Base-by-base conservation (phyloP, 2,888 invertebrate species). In the Oscheius onirici region DNA sequence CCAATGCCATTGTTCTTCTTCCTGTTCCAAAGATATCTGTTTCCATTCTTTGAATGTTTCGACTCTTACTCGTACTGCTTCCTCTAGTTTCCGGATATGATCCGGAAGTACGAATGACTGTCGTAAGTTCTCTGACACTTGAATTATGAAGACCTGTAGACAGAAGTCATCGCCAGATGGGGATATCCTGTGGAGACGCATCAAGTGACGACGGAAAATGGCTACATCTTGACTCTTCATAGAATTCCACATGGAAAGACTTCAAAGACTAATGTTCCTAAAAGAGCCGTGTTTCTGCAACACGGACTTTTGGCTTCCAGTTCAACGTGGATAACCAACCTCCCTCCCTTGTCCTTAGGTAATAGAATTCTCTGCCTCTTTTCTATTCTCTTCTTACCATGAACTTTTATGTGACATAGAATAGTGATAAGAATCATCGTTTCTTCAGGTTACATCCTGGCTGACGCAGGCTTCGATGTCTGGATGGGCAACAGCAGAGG, bases 401-500 rank as follows among this genome's bases (percentile, higher is more conserved):
- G n/a, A n/a, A n/a, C n/a, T n/a, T n/a, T n/a, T n/a, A n/a, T n/a
- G n/a, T n/a, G n/a, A n/a, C n/a, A n/a, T n/a, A n/a, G n/a, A n/a
- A n/a, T n/a, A n/a, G n/a, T n/a, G n/a, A n/a, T n/a, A n/a, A n/a
- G n/a, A n/a, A n/a, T n/a, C n/a, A n/a, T n/a, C n/a, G n/a, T n/a
- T 34, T 8, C 72, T 66, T 58, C 72, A 73, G 86, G 75, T 0
- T 86, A 76, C 86, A 87, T 86, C 24, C 79, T 82, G 20, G 84
- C 84, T 24, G 88, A 82, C 89, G 83, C 88, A 89, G 90, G 93
- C 89, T 70, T 93, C 91, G 89, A 90, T 92, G 83, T 89, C 90
- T 95, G 94, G 94, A 82, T 95, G 78, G 93, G 93, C 2, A 95
- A 95, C 88, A 91, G 92, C 13, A 90, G 94, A 79, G 94, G 94